Evolutionary conservation across 2,797 vertebrate genomes (phyloP), one percentile per base, ranked within the genome.

Genomic region (Sciurus carolinensis): DNA sequence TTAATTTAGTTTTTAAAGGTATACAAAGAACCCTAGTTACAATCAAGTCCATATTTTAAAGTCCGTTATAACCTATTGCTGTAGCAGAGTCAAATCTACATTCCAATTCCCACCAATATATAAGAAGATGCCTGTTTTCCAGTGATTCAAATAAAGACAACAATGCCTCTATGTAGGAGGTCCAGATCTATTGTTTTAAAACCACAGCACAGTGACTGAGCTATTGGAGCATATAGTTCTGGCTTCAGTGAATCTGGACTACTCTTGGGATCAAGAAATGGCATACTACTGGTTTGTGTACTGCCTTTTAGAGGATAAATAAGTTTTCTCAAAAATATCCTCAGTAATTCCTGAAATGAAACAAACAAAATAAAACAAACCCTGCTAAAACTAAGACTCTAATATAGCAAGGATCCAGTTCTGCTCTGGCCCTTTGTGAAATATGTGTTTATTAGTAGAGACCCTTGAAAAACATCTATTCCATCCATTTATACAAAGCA

Each of bases 1-100:
- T 84, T 75, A 66, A 77, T 64, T 91, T 69, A 94, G 10, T 73
- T 90, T 92, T 92, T 47, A 87, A 94, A 44, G 7, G 9, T 11
- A 22, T 72, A 67, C 7, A 72, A 72, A 62, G 36, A 36, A n/a
- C 17, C 9, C 59, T 54, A 86, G 7, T 73, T 50, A 42, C 4
- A 94, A 24, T 3, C 1, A 42, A 1, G 5, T 76, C 11, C 36
- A 47, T 50, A 39, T 84, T 66, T 83, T 39, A 84, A 90, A 80
- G 15, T 71, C 6, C 18, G 18, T 47, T 77, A n/a, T 52, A 66
- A 82, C 39, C 33, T 15, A 15, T 15, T 5, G 4, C 30, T 54
- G 10, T 50, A 52, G 26, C 52, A 92, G 5, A 7, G 2, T 47
- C 59, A 57, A 36, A 30, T 59, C 14, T 87, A 39, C 13, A 24